Percentiles rank a stretch among this genome's conserved stretches.
phyloP scores from a whole-genome alignment of 2,113 vertebrate species.

The Amblyornis subalaris region DNA sequence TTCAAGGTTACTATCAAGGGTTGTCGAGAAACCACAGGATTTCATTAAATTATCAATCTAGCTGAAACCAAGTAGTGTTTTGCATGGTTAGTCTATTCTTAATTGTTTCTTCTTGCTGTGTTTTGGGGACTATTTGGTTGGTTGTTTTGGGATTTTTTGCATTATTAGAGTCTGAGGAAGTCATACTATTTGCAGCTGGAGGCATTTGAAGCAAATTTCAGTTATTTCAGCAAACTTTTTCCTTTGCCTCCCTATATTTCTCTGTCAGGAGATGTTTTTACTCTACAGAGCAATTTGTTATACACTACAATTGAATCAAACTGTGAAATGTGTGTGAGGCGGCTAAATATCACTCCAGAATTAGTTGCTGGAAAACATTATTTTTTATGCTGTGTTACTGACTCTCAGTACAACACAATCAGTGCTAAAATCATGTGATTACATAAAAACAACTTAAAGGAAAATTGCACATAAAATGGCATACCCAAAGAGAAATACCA shows the following conservation, averaged over 20 bases:
- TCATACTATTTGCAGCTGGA: neutral
- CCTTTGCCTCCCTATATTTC: neutral
- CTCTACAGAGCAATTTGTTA: neutral
- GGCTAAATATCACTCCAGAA: neutral
- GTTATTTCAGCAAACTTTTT: neutral
- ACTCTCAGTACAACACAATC: neutral
- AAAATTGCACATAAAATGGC: neutral
- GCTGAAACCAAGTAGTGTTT: neutral
- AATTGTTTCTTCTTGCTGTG: neutral
- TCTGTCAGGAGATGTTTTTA: neutral
- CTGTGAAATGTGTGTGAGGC: neutral
- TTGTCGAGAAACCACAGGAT: neutral
- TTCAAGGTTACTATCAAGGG: neutral
- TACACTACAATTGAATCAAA: neutral
- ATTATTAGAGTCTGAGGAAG: neutral
- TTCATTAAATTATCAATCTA: neutral
- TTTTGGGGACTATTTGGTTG: neutral
- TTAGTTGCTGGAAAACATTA: neutral
- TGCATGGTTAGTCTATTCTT: neutral
- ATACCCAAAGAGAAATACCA: neutral
- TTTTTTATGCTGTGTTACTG: neutral
- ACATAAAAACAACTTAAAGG: neutral
- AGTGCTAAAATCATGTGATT: neutral
- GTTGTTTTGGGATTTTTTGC: neutral
- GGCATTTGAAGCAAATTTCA: neutral